Evolutionary conservation across 2,797 vertebrate genomes (phyloP), one percentile per base, ranked within the genome.

Genomic region (Sparidentex hasta): DNA sequence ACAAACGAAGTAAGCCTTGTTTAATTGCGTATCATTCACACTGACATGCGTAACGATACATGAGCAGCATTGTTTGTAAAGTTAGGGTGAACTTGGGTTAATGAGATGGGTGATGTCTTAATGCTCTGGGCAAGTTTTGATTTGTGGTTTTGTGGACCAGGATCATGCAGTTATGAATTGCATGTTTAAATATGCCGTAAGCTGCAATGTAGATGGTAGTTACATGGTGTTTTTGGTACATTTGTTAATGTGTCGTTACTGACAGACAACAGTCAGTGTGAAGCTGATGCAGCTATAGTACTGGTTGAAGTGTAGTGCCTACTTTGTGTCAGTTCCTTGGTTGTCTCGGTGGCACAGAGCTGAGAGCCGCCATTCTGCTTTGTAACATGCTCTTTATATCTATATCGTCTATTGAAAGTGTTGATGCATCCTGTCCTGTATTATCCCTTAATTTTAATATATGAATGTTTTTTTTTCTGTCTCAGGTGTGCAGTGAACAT

Each of bases 401-500:
- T 57, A 20, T 14, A 11, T 17, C 61, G 29, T 33, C 65, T 7
- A 16, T 29, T 13, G 48, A 58, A 52, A 13, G 33, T 1, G 2
- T 11, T 7, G 54, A 55, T 58, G 33, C 11, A 62, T 56, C 1
- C 14, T 3, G 1, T 46, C 3, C 7, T 70, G 1, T 58, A 11
- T 64, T 46, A 12, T 41, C 0, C 11, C 3, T 58, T 5, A 58
- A 52, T 55, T 17, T 0, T 56, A 58, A 61, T 58, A 3, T 48
- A 14, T 82, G 7, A 38, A 17, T 74, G 17, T 79, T 78, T 63
- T 57, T 71, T 54, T 76, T 66, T 62, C 78, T 74, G 55, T 76
- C 21, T 48, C 83, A 94, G 92, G 71, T 80, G 73, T 86, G 58
- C 65, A 59, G 54, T 70, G 66, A 78, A 82, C 83, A 93, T 92